Evolutionary conservation across 2,888 invertebrate species (phyloP).

Genomic region (Hartigia nigra): DNA sequence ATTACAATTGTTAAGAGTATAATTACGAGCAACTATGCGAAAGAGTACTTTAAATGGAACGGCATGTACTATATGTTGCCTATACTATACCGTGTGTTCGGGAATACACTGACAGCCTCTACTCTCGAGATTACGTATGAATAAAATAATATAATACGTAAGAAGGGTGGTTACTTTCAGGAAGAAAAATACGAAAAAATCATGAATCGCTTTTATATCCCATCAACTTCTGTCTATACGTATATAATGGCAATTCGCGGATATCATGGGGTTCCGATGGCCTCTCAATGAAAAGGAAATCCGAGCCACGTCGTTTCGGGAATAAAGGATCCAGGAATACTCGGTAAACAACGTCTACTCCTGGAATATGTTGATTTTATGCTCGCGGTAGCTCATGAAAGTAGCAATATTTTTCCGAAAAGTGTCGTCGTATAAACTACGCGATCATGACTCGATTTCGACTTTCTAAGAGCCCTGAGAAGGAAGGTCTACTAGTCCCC

Average conservation of each 20-base stretch:
- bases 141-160: not conserved
- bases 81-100: not conserved
- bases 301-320: not conserved
- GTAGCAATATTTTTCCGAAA: slow-evolving; percentile 32
- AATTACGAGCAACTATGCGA: not conserved
- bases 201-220: not conserved
- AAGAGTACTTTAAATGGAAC: not conserved
- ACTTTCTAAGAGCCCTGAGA: slow-evolving; percentile 21
- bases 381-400: slow-evolving; percentile 17
- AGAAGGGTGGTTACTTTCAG: not conserved
- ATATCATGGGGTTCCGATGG: not conserved
- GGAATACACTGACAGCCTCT: not conserved
- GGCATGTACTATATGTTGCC: too few species aligned
- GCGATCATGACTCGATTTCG: slow-evolving; percentile 36
- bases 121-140: not conserved
- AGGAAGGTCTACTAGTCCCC: not conserved
- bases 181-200: not conserved
- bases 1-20: slow-evolving; percentile 18
- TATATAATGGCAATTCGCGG: not conserved
- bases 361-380: slow-evolving; percentile 34
- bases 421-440: slow-evolving; percentile 30
- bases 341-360: slow-evolving; percentile 1
- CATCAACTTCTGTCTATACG: not conserved
- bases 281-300: slow-evolving; percentile 2
- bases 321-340: not conserved